These are phyloP conservation scores for Apantesis nais DNA, from an alignment of 2,888 invertebrate species.

Conservation along the genomic window DNA sequence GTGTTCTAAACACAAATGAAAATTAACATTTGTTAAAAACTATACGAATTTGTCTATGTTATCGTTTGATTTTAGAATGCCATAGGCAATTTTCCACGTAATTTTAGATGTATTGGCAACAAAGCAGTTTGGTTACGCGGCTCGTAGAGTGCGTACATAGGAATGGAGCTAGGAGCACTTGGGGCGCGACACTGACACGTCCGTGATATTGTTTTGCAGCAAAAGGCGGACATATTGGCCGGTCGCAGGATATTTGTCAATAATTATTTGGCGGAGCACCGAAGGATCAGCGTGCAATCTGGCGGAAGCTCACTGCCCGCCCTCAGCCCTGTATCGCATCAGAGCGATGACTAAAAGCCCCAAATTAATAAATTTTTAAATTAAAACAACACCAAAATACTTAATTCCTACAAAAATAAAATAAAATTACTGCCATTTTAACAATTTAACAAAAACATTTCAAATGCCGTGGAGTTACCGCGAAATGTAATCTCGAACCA, in stretches of 20 bases:
- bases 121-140: slow-evolving; percentile 71
- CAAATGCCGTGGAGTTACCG: slow-evolving; percentile 37
- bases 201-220: slow-evolving; percentile 83
- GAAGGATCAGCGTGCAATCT: slow-evolving; percentile 86
- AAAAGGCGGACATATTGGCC: slow-evolving; percentile 86
- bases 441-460: slow-evolving; percentile 43
- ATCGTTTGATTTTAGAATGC: slow-evolving; percentile 73
- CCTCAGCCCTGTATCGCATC: slow-evolving; percentile 83
- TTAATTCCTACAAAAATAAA: slow-evolving; percentile 18
- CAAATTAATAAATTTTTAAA: slow-evolving; percentile 38
- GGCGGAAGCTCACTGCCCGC: slow-evolving; percentile 83
- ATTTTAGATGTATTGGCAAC: slow-evolving; percentile 60
- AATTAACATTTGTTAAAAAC: background rate
- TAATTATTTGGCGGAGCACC: slow-evolving; percentile 86
- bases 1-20: slow-evolving; percentile 72
- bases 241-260: slow-evolving; percentile 86
- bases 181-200: slow-evolving; percentile 67
- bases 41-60: slow-evolving; percentile 3
- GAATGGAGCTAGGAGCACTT: slow-evolving; percentile 33
- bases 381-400: slow-evolving; percentile 28
- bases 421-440: slow-evolving; percentile 59
- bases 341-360: slow-evolving; percentile 80
- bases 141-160: slow-evolving; percentile 24
- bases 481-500: slow-evolving; percentile 39
- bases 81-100: slow-evolving; percentile 53